phyloP scores from a whole-genome alignment of 1,140 invertebrate genomes.

The Drosophila punjabiensis region DNA sequence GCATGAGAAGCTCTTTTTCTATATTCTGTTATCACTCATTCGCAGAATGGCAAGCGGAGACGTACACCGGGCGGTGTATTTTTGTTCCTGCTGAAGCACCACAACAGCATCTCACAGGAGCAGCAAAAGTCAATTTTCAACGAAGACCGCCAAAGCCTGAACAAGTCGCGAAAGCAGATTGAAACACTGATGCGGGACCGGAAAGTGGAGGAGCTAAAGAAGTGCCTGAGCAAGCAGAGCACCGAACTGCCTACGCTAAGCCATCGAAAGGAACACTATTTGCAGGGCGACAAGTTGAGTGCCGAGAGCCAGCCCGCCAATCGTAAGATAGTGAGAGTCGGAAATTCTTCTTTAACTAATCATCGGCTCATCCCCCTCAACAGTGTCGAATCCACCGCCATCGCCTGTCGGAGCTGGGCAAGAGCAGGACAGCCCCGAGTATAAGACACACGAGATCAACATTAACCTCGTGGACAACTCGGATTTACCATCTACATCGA shows the following conservation, averaged over 20 bases:
- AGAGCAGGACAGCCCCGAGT: constrained; percentile 89
- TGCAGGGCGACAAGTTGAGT: constrained; percentile 86
- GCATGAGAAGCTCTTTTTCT: neutral
- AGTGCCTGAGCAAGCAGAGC: constrained; percentile 84
- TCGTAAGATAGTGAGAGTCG: constrained; percentile 63
- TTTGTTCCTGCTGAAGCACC: constrained; percentile 92
- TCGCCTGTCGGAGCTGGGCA: constrained; percentile 91
- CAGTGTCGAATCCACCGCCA: constrained; percentile 90
- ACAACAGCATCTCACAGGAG: constrained; percentile 89
- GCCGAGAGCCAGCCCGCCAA: constrained; percentile 86
- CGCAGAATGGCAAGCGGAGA: constrained; percentile 91
- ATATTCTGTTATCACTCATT: neutral
- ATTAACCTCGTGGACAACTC: constrained; percentile 85
- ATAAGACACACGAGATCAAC: constrained; percentile 86
- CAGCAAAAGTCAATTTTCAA: constrained; percentile 91
- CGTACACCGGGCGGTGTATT: constrained; percentile 94
- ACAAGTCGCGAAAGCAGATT: constrained; percentile 87
- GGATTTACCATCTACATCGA: constrained; percentile 82
- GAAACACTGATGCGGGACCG: constrained; percentile 87
- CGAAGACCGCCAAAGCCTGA: constrained; percentile 88
- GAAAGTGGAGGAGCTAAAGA: constrained; percentile 89
- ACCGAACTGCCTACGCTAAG: constrained; percentile 88
- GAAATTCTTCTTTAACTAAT: neutral
- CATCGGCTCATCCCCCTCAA: neutral
- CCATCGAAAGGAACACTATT: constrained; percentile 86